phyloP scores from a whole-genome alignment of 2,113 vertebrate genomes.

The Blennius ocellaris region DNA sequence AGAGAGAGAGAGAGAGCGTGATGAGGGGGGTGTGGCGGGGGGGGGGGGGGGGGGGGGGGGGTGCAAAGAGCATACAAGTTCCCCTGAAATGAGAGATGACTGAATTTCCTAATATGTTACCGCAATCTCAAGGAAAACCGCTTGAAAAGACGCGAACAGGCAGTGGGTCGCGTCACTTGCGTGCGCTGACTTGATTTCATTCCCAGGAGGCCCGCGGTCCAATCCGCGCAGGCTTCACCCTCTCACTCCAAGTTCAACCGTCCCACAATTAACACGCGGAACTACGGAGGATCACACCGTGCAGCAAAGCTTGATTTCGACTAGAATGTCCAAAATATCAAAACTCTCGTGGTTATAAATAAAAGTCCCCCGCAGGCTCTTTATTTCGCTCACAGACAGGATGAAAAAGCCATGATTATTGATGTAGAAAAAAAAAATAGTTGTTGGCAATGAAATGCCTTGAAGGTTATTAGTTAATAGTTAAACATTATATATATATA shows the following conservation, averaged over 20 bases:
- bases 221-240: background rate
- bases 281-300: background rate
- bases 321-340: no score
- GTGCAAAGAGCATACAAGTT: background rate
- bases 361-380: no score
- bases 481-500: no score
- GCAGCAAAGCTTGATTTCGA: background rate
- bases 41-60: background rate
- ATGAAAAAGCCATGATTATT: no score
- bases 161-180: background rate
- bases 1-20: no score
- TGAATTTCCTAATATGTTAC: constrained; percentile 5
- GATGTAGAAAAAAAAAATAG: no score
- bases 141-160: no score
- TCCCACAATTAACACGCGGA: background rate
- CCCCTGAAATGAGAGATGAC: constrained; percentile 23
- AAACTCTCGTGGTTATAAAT: no score
- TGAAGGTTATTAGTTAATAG: no score
- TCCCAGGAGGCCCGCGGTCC: constrained; percentile 40
- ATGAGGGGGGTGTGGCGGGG: background rate
- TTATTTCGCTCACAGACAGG: no score
- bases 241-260: constrained; percentile 5
- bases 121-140: constrained; percentile 1
- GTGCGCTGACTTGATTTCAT: constrained; percentile 17
- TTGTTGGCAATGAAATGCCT: no score